Evolutionary conservation across 2,888 invertebrate genomes (phyloP), one percentile per base, ranked within the genome.

Genomic region (Caenorhabditis doughertyi): DNA sequence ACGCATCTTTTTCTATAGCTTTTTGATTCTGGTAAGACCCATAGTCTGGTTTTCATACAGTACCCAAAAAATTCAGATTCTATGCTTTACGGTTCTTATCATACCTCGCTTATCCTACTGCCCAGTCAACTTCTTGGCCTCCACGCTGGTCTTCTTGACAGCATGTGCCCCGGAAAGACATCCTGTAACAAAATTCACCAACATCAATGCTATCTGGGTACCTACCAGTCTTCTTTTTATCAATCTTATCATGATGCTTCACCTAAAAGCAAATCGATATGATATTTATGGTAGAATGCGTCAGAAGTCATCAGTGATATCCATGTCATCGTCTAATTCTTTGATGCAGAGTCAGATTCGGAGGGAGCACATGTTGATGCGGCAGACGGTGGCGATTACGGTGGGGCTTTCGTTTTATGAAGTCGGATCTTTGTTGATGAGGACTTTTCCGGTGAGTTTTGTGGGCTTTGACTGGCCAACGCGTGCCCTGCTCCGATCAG

Each of bases 1-100:
- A n/a, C 51, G 73, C 1, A 73, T 73, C 21, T 73, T 73, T 11
- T 23, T 73, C n/a, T 73, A 73, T 32, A 53, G 62, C 4, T 64
- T 73, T 47, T 32, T 44, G 27, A 65, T 73, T 13, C 16, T 73
- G 64, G 73, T 60, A 16, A 32, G 56, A 18, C 8, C 1, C 8
- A 49, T 42, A 42, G 9, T 11, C 42, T 32, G 32, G 9, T 32
- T 32, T 32, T 32, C 32, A 9, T 32, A 9, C 4, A 4, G 9
- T 32, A 7, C 9, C 9, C 32, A 32, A 32, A 9, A 49, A 9
- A 49, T 64, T 8, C 47, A 64, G 64, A 64, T 64, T 9, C 29
- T 64, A 18, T 64, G 64, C 47, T 64, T 64, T 47, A 64, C 64
- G 0, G 29, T 64, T 1, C 47, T 64, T 5, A 27, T 64, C 1